These are phyloP conservation scores for Neomorphus geoffroyi DNA, from an alignment of 2,797 vertebrate genomes.

Conservation along the genomic window DNA sequence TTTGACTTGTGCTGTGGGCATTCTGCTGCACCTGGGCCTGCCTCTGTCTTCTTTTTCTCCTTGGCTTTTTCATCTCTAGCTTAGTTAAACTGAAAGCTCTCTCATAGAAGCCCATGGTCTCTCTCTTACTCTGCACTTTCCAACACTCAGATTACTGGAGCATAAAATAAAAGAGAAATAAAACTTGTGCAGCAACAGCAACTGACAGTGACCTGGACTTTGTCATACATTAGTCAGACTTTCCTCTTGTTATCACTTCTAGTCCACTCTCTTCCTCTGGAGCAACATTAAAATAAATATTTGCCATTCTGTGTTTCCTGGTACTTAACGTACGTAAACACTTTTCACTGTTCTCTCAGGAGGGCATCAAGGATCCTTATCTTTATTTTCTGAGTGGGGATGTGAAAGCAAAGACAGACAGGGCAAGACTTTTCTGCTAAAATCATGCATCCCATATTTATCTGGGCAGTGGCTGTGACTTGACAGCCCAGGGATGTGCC, in stretches of 20 bases:
- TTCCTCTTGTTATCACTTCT: neutral
- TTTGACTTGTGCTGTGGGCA: neutral
- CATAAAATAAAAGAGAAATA: neutral
- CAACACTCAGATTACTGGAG: neutral
- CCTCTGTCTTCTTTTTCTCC: neutral
- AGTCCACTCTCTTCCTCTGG: neutral
- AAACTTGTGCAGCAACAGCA: neutral
- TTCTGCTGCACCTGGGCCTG: neutral
- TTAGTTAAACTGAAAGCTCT: neutral
- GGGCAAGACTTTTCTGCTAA: neutral
- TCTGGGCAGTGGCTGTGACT: neutral
- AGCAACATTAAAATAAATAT: neutral
- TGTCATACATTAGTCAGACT: neutral
- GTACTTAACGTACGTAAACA: neutral
- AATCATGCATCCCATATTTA: neutral
- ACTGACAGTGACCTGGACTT: neutral
- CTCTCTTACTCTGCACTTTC: neutral
- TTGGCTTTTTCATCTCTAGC: neutral
- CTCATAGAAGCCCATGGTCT: neutral
- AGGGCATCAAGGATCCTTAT: neutral
- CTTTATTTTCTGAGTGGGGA: neutral
- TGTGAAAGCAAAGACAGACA: neutral
- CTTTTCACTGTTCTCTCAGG: neutral
- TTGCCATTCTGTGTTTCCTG: neutral
- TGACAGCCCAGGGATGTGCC: neutral